Percentiles rank a stretch among this genome's conserved stretches.
Conservation (phyloP, 2,113 vertebrate species). For the Megaleporinus macrocephalus region DNA sequence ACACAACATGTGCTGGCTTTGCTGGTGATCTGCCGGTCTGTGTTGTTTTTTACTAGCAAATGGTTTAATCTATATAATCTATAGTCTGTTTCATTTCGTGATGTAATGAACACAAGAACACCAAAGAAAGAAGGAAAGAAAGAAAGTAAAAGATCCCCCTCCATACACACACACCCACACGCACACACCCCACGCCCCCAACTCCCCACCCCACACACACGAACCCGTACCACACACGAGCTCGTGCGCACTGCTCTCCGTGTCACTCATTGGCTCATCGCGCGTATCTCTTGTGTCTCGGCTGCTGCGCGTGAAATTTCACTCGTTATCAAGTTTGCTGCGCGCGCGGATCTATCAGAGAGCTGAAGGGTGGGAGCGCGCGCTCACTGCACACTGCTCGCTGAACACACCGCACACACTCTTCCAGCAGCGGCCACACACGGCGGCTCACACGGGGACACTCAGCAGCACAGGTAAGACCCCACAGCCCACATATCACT, state of each 20-base stretch:
- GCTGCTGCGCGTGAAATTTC: conserved; percentile 44
- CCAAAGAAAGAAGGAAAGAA: no score
- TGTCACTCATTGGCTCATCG: conserved; percentile 1
- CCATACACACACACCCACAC: no score
- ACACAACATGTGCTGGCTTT: no score
- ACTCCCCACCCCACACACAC: not conserved
- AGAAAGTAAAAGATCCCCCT: no score
- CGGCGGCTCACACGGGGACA: not conserved
- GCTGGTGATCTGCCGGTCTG: no score
- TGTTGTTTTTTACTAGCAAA: no score
- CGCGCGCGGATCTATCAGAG: conserved; percentile 30
- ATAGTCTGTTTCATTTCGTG: no score
- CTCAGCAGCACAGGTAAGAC: not conserved
- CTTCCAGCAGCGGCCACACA: not conserved
- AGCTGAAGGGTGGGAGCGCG: not conserved
- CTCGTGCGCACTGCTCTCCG: not conserved
- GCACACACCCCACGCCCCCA: not conserved
- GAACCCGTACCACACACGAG: not conserved
- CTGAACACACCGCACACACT: not conserved
- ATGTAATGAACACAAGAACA: no score
- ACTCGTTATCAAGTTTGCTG: conserved; percentile 37
- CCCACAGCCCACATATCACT: not conserved
- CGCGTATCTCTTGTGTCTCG: conserved; percentile 39
- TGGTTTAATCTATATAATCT: no score
- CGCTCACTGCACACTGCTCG: not conserved